Base-by-base conservation (phyloP, 2,797 vertebrate genomes). In the Eulemur mongoz region DNA sequence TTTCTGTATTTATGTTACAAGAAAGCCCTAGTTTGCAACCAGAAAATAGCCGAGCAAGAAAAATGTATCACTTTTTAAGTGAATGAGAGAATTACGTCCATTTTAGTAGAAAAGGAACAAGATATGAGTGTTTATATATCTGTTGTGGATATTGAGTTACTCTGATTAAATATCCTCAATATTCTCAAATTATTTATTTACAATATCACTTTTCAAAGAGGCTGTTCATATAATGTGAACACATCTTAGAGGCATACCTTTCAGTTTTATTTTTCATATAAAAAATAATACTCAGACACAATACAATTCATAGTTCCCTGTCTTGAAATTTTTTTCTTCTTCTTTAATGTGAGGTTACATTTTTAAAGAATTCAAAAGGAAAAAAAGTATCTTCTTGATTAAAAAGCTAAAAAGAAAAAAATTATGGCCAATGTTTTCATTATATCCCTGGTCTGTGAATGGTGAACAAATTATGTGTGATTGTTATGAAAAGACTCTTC, bases 261-360 rank as follows among this genome's bases (percentile, higher is more conserved):
- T 30, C 91, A 32, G 93, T 88, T 57, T 48, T 63, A 57, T 82
- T 96, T 96, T 87, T 54, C 38, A 79, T 14, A 15, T 22, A 72
- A 94, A 88, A 80, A 76, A 73, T 50, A 63, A 81, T 61, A 52
- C 6, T 27, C 15, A 87, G 22, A 72, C 8, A 67, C 18, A 78
- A 87, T 40, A 10, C 32, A 84, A 86, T 38, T 48, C 9, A 59
- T 18, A n/a, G 35, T 43, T 63, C 10, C 72, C 25, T 52, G 40
- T 69, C 20, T 86, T 79, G 9, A 63, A 4, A 40, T 43, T 83
- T 61, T 52, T 75, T 48, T 38, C 13, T 18, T 35, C 43, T 78
- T 61, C 8, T 86, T 85, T 79, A 79, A 13, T 7, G 69, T 75
- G 15, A 92, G 7, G 22, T 15, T 50, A 32, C 40, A 79, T 17